Evolutionary conservation across 2,113 vertebrate species (phyloP), one percentile per base, ranked within the genome.

Genomic region (Etheostoma cragini): DNA sequence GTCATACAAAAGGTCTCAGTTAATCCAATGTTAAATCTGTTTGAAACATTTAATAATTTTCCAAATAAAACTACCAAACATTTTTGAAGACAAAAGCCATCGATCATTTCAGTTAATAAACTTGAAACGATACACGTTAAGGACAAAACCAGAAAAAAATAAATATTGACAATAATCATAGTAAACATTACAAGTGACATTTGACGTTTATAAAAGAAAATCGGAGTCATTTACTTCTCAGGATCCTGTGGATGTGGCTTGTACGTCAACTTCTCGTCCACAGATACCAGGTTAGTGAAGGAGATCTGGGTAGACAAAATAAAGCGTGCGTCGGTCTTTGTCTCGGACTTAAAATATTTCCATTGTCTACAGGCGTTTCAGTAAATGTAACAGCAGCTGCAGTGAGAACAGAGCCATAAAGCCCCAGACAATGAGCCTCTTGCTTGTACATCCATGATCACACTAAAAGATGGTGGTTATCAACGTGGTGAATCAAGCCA

Each of bases 221-320:
- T 0, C 1, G 0, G 0, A 24, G 17, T 38, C 5, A 63, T 49
- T 96, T 92, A 99, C 98, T 97, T 99, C 73, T 96, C 95, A 62
- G 96, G 95, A 52, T 99, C 94, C 5, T 97, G 95, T 57, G 97
- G 97, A 82, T 99, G 97, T 21, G 98, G 98, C 83, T 97, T 97
- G 87, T 99, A 99, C 1, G 95, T 94, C 17, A 99, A 92, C 88
- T 97, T 96, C 93, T 99, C 98, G 33, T 99, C 98, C 56, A 99
- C 98, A 0, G 98, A 99, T 42, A 99, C 97, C 15, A 99, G 93
- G 90, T 99, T 99, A 83, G 98, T 99, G 93, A 98, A 98, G 17
- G 98, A 98, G 90, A 99, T 98, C 98, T 99, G 91, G 0, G 52
- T 49, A 80, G 11, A 86, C 5, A 81, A 75, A 65, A 76, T 12